Conservation (phyloP, 2,113 vertebrate genomes). For the Cichladusa arquata region DNA sequence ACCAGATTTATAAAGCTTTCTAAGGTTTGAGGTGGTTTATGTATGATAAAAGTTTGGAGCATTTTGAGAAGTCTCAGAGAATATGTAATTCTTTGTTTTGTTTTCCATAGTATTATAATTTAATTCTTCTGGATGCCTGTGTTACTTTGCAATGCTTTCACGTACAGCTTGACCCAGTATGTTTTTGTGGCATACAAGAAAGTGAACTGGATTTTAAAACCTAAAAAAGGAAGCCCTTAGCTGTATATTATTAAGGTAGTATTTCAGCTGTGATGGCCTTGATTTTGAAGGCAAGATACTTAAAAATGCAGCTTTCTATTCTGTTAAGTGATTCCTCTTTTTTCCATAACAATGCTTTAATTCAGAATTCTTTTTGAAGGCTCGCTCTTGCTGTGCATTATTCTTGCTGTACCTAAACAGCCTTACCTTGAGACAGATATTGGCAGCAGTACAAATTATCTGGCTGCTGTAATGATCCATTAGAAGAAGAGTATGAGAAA, state of each 20-base stretch:
- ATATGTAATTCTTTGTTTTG: not conserved
- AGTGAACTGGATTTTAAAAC: not conserved
- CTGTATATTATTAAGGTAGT: not conserved
- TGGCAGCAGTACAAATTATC: slow-evolving; percentile 38
- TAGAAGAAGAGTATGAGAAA: slow-evolving; percentile 55
- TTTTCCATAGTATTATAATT: not conserved
- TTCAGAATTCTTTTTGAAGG: not conserved
- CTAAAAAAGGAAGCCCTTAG: not conserved
- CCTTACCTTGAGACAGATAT: slow-evolving; percentile 28
- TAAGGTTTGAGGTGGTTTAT: not conserved
- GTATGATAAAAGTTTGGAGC: not conserved
- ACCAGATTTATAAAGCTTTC: not conserved
- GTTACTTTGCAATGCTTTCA: not conserved
- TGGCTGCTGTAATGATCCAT: slow-evolving; percentile 35
- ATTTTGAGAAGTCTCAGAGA: not conserved
- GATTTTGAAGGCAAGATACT: not conserved
- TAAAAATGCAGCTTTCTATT: not conserved
- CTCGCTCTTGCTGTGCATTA: not conserved
- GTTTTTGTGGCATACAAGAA: not conserved
- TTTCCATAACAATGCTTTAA: not conserved
- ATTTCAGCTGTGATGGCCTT: not conserved
- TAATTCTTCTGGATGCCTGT: not conserved
- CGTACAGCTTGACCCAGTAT: not conserved
- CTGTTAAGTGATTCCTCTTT: not conserved
- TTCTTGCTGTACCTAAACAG: slow-evolving; percentile 4